A percentile compares a stretch with the other conserved stretches of the same genome.
Conservation (phyloP, 1,140 invertebrate species). For the Nephila pilipes region DNA sequence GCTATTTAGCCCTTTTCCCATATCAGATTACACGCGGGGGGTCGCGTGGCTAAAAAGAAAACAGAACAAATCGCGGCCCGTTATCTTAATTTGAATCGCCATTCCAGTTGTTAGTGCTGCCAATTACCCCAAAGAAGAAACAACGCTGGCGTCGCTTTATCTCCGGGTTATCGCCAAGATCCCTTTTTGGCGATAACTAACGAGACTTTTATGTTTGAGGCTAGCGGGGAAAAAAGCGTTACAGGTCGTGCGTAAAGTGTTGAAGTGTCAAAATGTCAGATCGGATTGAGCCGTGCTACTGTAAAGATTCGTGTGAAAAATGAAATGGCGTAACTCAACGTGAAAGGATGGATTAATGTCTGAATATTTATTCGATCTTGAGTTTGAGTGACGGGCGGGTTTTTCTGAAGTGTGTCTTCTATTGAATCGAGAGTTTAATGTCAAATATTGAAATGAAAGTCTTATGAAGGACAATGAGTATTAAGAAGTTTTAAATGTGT, state of each 20-base stretch:
- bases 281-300: not conserved
- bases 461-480: not conserved
- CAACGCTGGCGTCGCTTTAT: not conserved
- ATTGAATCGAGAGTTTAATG: not conserved
- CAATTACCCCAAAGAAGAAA: conserved; percentile 50
- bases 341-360: not conserved
- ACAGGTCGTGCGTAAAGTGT: conserved; percentile 14
- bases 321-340: not conserved
- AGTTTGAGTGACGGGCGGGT: not conserved
- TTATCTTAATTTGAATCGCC: conserved; percentile 71
- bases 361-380: not conserved
- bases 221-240: not conserved
- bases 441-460: not conserved
- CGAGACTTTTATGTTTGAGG: not conserved
- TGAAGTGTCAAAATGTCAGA: conserved; percentile 51
- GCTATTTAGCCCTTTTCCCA: conserved; percentile 44
- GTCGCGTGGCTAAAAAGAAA: conserved; percentile 33
- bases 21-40: conserved; percentile 54
- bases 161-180: conserved; percentile 8
- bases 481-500: not conserved
- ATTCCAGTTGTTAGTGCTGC: conserved; percentile 64
- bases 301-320: conserved; percentile 11
- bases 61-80: conserved; percentile 51
- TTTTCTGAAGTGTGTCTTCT: not conserved
- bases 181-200: conserved; percentile 29